A percentile compares a stretch with the other conserved stretches of the same genome.
These are phyloP conservation scores for Ceramica pisi DNA, from an alignment of 2,888 invertebrate genomes.

Conservation along the genomic window DNA sequence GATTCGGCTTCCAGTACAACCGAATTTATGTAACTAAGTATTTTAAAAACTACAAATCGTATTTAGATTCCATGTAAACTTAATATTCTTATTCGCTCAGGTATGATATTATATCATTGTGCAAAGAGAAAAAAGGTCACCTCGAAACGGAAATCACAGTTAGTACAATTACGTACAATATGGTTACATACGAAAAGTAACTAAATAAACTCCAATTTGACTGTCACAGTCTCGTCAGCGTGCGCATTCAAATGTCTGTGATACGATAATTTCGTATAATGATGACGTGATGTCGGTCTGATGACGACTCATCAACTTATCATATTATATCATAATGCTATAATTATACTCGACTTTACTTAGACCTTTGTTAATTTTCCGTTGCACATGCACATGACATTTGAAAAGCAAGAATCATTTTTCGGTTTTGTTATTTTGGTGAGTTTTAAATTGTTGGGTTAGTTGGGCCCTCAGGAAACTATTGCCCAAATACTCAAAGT, in stretches of 20 bases:
- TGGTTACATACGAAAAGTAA: slow-evolving; percentile 21
- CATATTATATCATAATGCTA: slow-evolving; percentile 37
- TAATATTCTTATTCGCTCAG: too few relatives aligned
- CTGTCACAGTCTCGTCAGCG: slow-evolving; percentile 44
- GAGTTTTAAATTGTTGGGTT: not conserved
- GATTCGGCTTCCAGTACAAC: too few relatives aligned
- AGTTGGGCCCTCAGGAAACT: too few relatives aligned
- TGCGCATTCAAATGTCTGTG: slow-evolving; percentile 19
- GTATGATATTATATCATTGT: not conserved
- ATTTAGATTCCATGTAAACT: too few relatives aligned
- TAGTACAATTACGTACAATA: slow-evolving; percentile 22
- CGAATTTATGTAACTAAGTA: too few relatives aligned
- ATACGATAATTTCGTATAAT: slow-evolving; percentile 55
- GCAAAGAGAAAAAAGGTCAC: not conserved
- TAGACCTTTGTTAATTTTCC: slow-evolving; percentile 38
- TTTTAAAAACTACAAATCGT: too few relatives aligned
- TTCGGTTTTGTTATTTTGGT: not conserved
- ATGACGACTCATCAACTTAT: slow-evolving; percentile 45
- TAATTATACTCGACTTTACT: slow-evolving; percentile 25
- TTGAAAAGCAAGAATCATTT: not conserved
- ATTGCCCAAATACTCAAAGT: too few relatives aligned
- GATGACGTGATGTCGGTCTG: slow-evolving; percentile 47
- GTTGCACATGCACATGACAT: slow-evolving; percentile 36
- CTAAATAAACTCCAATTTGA: slow-evolving; percentile 38
- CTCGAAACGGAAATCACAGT: slow-evolving; percentile 11